Evolutionary conservation across 2,888 invertebrate species (phyloP).

Genomic region (Chrysotoxum bicinctum): DNA sequence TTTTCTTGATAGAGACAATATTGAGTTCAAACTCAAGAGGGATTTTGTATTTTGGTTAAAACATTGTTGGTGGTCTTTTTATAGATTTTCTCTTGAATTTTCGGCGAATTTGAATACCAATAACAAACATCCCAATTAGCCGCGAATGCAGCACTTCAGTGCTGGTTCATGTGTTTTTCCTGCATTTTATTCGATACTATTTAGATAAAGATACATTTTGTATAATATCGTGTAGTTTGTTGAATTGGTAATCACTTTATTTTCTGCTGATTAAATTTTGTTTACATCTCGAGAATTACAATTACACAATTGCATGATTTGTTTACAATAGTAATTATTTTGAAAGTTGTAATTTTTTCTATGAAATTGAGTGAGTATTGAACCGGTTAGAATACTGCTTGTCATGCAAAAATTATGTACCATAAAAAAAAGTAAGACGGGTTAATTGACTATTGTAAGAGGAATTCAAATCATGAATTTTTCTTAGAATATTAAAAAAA

Average conservation of each 20-base stretch:
- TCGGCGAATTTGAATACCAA: slow-evolving; percentile 23
- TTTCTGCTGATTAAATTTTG: slow-evolving; percentile 7
- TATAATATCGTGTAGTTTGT: slow-evolving; percentile 15
- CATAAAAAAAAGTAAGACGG: neutral
- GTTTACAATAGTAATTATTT: slow-evolving; percentile 35
- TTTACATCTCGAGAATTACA: slow-evolving; percentile 33
- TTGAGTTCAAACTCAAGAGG: slow-evolving; percentile 27
- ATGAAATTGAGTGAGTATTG: neutral
- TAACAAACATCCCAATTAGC: slow-evolving; percentile 57
- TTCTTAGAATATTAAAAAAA: neutral
- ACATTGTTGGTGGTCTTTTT: slow-evolving; percentile 12
- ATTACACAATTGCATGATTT: slow-evolving; percentile 48
- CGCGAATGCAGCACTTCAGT: slow-evolving; percentile 25
- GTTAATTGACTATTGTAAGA: neutral
- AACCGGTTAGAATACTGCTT: neutral
- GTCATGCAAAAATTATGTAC: neutral
- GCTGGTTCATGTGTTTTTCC: slow-evolving; percentile 23
- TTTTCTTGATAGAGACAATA: slow-evolving; percentile 31
- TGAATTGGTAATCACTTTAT: slow-evolving; percentile 30
- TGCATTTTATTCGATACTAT: neutral
- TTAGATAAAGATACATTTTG: neutral
- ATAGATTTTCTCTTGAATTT: slow-evolving; percentile 4
- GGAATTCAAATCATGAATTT: neutral
- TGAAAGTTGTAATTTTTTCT: neutral
- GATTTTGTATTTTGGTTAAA: neutral